Percentiles rank a stretch among this genome's conserved stretches.
Evolutionary conservation across 2,797 vertebrate species (phyloP).

Genomic region (Alca torda): DNA sequence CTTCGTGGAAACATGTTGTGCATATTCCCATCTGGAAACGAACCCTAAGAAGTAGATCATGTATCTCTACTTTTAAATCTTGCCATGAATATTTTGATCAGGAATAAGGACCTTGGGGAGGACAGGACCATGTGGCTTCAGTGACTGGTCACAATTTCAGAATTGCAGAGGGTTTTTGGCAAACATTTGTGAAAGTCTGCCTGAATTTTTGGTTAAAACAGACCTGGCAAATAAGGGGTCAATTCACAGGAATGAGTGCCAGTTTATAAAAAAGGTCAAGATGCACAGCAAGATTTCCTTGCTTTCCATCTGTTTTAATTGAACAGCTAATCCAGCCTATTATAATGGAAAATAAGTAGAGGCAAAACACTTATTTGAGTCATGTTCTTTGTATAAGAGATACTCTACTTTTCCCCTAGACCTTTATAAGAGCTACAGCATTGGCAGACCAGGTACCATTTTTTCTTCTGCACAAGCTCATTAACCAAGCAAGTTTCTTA

Average conservation of each 20-base stretch:
- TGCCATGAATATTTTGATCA: neutral
- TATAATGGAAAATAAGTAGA: neutral
- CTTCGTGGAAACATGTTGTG: fast-evolving
- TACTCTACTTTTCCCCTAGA: neutral
- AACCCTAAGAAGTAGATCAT: neutral
- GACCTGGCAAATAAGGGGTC: neutral
- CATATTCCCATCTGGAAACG: neutral
- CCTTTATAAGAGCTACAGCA: neutral
- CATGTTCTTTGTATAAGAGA: neutral
- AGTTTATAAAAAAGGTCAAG: conserved; percentile 16
- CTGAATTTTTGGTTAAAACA: neutral
- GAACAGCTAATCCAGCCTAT: conserved; percentile 1
- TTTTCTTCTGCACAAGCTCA: neutral
- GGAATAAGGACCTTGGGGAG: neutral
- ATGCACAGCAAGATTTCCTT: neutral
- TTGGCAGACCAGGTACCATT: neutral
- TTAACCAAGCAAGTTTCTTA: neutral
- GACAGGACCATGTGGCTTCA: neutral
- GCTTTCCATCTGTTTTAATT: conserved; percentile 5
- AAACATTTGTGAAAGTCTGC: neutral
- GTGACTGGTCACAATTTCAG: neutral
- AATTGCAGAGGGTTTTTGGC: neutral
- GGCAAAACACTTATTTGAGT: neutral
- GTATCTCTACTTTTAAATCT: neutral
- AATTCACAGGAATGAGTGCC: neutral